Conservation (phyloP, 2,797 vertebrate genomes). For the Lutra lutra region DNA sequence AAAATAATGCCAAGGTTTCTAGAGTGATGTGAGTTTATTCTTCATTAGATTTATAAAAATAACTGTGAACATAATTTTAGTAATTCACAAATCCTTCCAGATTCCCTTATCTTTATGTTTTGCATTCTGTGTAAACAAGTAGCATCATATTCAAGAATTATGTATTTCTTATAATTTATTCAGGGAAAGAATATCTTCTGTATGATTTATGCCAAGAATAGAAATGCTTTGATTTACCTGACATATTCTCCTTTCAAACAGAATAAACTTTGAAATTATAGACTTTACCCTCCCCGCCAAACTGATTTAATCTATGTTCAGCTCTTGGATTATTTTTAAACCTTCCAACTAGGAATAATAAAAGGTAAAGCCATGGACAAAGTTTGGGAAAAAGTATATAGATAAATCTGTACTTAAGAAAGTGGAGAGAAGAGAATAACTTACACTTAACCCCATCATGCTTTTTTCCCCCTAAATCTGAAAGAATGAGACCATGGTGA, state of each 20-base stretch:
- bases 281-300: not conserved
- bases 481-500: not conserved
- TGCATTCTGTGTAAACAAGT: conserved; percentile 13
- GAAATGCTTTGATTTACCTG: conserved; percentile 9
- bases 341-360: not conserved
- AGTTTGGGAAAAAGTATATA: not conserved
- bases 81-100: conserved; percentile 32
- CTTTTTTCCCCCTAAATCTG: not conserved
- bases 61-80: conserved; percentile 33
- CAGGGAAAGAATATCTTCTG: not conserved
- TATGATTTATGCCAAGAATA: conserved; percentile 23
- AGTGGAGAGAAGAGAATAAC: not conserved
- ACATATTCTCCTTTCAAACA: not conserved
- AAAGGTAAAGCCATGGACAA: not conserved
- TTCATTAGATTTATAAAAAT: not conserved
- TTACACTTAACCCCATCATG: not conserved
- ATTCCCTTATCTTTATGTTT: conserved; percentile 28
- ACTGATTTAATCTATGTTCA: conserved; percentile 27
- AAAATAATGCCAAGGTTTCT: not conserved
- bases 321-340: conserved; percentile 27
- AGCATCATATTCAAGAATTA: not conserved
- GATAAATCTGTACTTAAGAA: conserved; percentile 9
- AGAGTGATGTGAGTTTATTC: not conserved
- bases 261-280: not conserved
- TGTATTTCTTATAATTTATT: not conserved